Percentiles rank a stretch among this genome's conserved stretches.
phyloP scores from a whole-genome alignment of 2,888 invertebrate species.

The Amaurobius ferox region DNA sequence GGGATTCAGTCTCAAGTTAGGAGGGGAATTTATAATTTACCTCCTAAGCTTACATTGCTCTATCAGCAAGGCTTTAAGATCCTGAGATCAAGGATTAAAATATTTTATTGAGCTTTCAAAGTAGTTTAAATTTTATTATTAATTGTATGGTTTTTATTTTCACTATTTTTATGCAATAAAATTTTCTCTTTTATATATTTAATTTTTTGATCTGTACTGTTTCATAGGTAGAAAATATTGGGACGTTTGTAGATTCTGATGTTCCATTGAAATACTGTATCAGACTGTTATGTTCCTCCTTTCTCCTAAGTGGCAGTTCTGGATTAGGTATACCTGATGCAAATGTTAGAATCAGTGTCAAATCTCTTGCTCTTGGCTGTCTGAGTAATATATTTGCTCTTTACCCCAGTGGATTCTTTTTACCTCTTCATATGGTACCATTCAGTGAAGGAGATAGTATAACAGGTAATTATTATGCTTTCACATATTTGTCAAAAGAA shows the following conservation, averaged over 20 bases:
- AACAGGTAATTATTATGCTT: slow-evolving; percentile 19
- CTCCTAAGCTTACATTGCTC: too few relatives aligned
- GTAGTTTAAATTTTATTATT: too few relatives aligned
- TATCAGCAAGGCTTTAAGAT: too few relatives aligned
- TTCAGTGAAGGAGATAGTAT: slow-evolving; percentile 54
- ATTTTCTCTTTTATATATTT: too few relatives aligned
- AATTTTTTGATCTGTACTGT: too few relatives aligned
- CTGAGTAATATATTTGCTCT: slow-evolving; percentile 86
- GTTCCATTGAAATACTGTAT: slow-evolving; percentile 85
- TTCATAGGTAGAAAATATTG: slow-evolving; percentile 82
- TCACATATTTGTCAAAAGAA: too few relatives aligned
- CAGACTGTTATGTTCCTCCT: slow-evolving; percentile 84
- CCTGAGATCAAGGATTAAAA: too few relatives aligned
- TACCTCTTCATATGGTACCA: slow-evolving; percentile 79
- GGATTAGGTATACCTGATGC: slow-evolving; percentile 84
- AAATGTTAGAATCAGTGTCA: slow-evolving; percentile 90
- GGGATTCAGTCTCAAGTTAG: too few relatives aligned
- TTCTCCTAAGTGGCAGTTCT: slow-evolving; percentile 83
- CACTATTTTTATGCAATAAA: too few relatives aligned
- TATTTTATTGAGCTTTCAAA: too few relatives aligned
- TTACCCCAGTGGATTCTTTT: slow-evolving; percentile 85
- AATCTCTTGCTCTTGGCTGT: slow-evolving; percentile 89
- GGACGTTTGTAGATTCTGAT: slow-evolving; percentile 82
- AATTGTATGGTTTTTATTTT: too few relatives aligned
- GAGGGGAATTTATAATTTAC: too few relatives aligned